Evolutionary conservation across 2,113 vertebrate species (phyloP).

Genomic region (Microtus oregoni): DNA sequence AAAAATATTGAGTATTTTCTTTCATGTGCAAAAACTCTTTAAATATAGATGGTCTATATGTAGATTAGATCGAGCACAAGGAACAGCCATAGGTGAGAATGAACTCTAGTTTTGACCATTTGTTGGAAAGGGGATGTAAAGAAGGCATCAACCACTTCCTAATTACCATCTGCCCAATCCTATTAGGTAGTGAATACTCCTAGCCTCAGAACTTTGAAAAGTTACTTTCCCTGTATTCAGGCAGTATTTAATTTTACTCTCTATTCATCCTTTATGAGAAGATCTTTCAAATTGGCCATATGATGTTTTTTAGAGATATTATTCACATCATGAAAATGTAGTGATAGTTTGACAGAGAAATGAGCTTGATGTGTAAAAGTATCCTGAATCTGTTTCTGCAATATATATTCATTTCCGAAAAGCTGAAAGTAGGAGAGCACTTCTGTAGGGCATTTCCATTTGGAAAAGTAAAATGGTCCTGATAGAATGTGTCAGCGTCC

Average conservation of each 20-base stretch:
- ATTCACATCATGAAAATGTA: conserved; percentile 17
- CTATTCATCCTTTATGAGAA: conserved; percentile 8
- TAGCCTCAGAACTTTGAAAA: not conserved
- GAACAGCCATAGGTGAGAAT: not conserved
- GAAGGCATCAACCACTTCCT: not conserved
- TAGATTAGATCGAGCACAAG: not conserved
- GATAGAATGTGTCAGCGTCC: not conserved
- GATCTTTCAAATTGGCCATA: not conserved
- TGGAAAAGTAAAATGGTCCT: conserved; percentile 58
- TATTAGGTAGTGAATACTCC: not conserved
- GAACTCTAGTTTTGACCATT: not conserved
- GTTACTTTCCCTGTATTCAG: not conserved
- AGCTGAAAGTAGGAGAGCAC: not conserved
- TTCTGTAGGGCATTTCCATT: conserved; percentile 52
- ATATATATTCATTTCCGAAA: not conserved
- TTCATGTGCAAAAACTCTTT: not conserved
- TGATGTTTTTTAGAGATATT: not conserved
- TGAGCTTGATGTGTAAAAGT: conserved; percentile 42
- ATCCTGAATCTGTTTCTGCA: conserved; percentile 55
- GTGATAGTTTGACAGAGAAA: conserved; percentile 27
- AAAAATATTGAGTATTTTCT: not conserved
- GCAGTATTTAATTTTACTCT: conserved; percentile 8
- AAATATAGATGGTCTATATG: not conserved
- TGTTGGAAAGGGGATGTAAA: not conserved
- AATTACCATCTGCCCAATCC: not conserved